A percentile compares a stretch with the other conserved stretches of the same genome.
Conservation (phyloP, 2,797 vertebrate species). For the Euphonia xanthogaster region DNA sequence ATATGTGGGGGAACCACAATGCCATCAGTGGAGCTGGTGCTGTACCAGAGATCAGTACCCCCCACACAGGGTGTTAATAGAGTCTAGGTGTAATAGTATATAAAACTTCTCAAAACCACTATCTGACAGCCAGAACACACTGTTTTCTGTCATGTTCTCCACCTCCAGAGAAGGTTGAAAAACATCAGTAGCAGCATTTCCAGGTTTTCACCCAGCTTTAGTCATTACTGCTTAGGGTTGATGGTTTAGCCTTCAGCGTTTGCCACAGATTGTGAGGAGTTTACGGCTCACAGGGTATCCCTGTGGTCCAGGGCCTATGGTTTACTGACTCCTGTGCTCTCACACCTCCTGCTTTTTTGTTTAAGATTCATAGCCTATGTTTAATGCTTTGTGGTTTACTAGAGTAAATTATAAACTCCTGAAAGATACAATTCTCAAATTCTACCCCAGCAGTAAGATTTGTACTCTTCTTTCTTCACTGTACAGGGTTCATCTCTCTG, state of each 20-base stretch:
- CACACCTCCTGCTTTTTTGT: accelerated
- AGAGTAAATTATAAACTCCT: background rate
- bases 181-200: background rate
- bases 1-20: accelerated
- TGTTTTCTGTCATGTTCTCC: accelerated
- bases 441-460: background rate
- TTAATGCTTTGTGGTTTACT: background rate
- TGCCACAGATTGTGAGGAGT: background rate
- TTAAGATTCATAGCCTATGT: background rate
- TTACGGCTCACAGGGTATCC: background rate
- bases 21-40: background rate
- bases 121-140: background rate
- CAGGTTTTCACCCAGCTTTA: background rate
- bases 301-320: background rate
- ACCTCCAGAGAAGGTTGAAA: background rate
- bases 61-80: accelerated
- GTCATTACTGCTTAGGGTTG: background rate
- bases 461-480: background rate
- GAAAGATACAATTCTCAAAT: background rate
- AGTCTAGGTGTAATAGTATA: no score
- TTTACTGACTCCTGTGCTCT: background rate
- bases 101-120: background rate
- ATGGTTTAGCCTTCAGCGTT: background rate
- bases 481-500: background rate
- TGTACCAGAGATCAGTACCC: accelerated